Evolutionary conservation across 2,888 invertebrate genomes (phyloP), one percentile per base, ranked within the genome.

Genomic region (Drosophila mimetica): DNA sequence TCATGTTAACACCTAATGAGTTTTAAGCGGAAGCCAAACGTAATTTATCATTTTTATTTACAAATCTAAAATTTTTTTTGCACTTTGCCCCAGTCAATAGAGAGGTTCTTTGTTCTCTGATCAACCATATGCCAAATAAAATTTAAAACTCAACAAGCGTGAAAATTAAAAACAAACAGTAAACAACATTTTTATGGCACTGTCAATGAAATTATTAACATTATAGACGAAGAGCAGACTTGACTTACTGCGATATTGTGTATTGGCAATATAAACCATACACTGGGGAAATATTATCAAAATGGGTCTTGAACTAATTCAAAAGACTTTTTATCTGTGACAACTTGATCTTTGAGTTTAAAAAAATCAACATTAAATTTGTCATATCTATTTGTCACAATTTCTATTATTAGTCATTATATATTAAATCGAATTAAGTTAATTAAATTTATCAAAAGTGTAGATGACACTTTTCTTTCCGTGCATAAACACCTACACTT

Each of bases 141-240:
- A 20, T 22, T 34, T 5, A 36, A 13, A 9, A 14, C 22, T 42
- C 7, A 51, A 22, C 22, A 9, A 16, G 52, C 30, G 30, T 22
- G 14, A 16, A 44, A 14, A 42, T 18, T 13, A 28, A 18, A 52
- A 25, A 9, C n/a, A 11, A 36, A 39, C 20, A 36, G 44, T 46
- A 53, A 32, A 36, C 16, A 47, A 22, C n/a, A 30, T 11, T 11
- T 16, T 47, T 22, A 22, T 46, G n/a, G 14, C 16, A 42, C 14
- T 51, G 41, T 11, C 9, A 20, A 47, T 37, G 44, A 39, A 47
- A 54, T 46, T n/a, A 36, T 37, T 36, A 36, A 25, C 13, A 18
- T 16, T 55, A 13, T 16, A 6, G 13, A 1, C 1, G 0, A 61
- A 22, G 32, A 46, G 16, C 54, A 25, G 25, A 7, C 25, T 25